Evolutionary conservation across 2,113 vertebrate species (phyloP).

Genomic region (Cryptomyrus ogoouensis): DNA sequence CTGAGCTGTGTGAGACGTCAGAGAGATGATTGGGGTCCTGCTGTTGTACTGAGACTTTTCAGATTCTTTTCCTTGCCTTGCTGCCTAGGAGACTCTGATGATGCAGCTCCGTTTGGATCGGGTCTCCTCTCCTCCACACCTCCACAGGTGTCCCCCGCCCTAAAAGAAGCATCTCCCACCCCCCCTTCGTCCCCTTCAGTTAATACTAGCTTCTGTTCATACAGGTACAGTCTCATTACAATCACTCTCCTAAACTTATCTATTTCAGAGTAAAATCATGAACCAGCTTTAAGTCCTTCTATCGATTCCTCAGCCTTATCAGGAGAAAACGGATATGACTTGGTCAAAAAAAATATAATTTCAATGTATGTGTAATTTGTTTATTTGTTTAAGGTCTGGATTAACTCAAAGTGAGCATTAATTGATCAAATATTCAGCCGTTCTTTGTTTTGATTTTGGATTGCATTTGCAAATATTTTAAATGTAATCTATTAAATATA

Average conservation of each 20-base stretch:
- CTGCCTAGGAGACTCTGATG: conserved; percentile 87
- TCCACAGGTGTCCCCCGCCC: conserved; percentile 77
- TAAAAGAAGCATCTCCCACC: conserved; percentile 88
- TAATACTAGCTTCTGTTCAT: conserved; percentile 70
- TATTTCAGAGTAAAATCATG: neutral
- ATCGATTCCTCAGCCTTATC: neutral
- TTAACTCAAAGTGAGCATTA: neutral
- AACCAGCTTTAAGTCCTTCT: neutral
- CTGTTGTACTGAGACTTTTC: neutral
- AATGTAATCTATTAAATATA: neutral
- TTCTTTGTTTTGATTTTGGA: neutral
- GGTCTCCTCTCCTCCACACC: conserved; percentile 80
- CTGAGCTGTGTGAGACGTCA: neutral
- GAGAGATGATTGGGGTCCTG: neutral
- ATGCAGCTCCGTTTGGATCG: conserved; percentile 76
- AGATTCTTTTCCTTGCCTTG: neutral
- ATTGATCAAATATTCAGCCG: neutral
- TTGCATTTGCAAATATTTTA: neutral
- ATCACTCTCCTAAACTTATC: neutral
- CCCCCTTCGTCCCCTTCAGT: conserved; percentile 93
- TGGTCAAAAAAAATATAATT: neutral
- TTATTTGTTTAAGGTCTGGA: neutral
- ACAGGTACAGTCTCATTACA: conserved; percentile 61
- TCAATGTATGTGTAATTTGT: neutral
- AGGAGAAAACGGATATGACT: neutral